Conservation (phyloP, 2,888 invertebrate species). For the Drosophila neotestacea region DNA sequence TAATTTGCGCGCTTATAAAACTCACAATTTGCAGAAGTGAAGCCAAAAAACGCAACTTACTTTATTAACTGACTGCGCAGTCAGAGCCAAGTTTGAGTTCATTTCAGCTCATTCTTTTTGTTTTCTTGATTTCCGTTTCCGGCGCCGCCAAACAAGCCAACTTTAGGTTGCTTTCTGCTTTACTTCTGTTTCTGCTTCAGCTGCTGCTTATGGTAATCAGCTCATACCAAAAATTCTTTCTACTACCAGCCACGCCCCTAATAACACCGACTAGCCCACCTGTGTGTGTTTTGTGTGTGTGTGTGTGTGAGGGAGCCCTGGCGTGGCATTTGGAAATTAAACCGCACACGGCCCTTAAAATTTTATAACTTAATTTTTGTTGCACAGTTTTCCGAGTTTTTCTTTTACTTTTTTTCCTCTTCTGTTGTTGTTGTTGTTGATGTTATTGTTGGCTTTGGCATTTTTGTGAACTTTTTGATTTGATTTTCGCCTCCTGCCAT, state of each 20-base stretch:
- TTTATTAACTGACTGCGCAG: constrained; percentile 71
- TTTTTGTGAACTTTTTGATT: constrained; percentile 81
- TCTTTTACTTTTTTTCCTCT: not conserved
- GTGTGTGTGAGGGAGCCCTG: constrained; percentile 39
- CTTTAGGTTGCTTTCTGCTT: constrained; percentile 24
- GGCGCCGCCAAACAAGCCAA: constrained; percentile 28
- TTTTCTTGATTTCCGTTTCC: constrained; percentile 79
- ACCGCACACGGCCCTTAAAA: constrained; percentile 76
- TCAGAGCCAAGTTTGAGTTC: constrained; percentile 63
- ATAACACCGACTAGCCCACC: constrained; percentile 50
- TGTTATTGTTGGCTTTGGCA: constrained; percentile 61
- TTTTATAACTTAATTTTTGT: constrained; percentile 76
- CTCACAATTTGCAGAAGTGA: constrained; percentile 52
- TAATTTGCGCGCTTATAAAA: constrained; percentile 74
- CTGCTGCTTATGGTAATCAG: constrained; percentile 77
- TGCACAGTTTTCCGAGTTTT: constrained; percentile 45
- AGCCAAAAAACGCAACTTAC: constrained; percentile 71
- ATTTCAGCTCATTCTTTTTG: constrained; percentile 78
- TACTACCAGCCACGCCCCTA: constrained; percentile 46
- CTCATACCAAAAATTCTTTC: constrained; percentile 48
- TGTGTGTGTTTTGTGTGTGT: constrained; percentile 55
- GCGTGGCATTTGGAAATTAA: constrained; percentile 78
- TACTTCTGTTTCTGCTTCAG: constrained; percentile 2
- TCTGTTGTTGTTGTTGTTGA: constrained; percentile 5
- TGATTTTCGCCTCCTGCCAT: constrained; percentile 60